Evolutionary conservation across 1,140 invertebrate genomes (phyloP).

Genomic region (Ctenoplectra terminalis): DNA sequence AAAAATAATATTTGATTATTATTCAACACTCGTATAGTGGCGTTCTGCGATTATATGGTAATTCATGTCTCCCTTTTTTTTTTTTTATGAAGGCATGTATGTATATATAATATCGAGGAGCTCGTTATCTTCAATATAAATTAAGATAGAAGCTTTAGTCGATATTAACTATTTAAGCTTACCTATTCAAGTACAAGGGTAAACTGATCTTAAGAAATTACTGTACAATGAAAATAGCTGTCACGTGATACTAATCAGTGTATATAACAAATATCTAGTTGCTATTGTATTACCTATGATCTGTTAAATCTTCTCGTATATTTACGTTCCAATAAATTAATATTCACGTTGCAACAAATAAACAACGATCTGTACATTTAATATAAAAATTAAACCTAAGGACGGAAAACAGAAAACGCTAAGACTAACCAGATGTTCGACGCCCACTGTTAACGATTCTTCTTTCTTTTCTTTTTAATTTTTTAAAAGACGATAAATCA

Average conservation of each 20-base stretch:
- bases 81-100: slow-evolving; percentile 42
- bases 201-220: slow-evolving; percentile 62
- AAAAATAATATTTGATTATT: slow-evolving; percentile 55
- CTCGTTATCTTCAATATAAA: slow-evolving; percentile 50
- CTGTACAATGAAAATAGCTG: slow-evolving; percentile 66
- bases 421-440: slow-evolving; percentile 66
- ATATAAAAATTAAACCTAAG: slow-evolving; percentile 81
- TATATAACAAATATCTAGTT: slow-evolving; percentile 58
- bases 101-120: slow-evolving; percentile 40
- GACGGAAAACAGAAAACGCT: slow-evolving; percentile 81
- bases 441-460: slow-evolving; percentile 55
- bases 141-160: slow-evolving; percentile 60
- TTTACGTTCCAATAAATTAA: slow-evolving; percentile 67
- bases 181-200: slow-evolving; percentile 57
- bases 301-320: slow-evolving; percentile 58
- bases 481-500: slow-evolving; percentile 27
- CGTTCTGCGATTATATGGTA: slow-evolving; percentile 6
- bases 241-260: slow-evolving; percentile 48
- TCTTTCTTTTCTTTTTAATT: slow-evolving; percentile 9
- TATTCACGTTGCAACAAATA: slow-evolving; percentile 69
- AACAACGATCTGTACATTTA: slow-evolving; percentile 71
- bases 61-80: slow-evolving; percentile 6
- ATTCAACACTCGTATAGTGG: slow-evolving; percentile 13
- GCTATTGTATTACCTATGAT: slow-evolving; percentile 54
- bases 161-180: slow-evolving; percentile 54